Conservation (phyloP, 2,888 invertebrate species). For the Catonia carolina region DNA sequence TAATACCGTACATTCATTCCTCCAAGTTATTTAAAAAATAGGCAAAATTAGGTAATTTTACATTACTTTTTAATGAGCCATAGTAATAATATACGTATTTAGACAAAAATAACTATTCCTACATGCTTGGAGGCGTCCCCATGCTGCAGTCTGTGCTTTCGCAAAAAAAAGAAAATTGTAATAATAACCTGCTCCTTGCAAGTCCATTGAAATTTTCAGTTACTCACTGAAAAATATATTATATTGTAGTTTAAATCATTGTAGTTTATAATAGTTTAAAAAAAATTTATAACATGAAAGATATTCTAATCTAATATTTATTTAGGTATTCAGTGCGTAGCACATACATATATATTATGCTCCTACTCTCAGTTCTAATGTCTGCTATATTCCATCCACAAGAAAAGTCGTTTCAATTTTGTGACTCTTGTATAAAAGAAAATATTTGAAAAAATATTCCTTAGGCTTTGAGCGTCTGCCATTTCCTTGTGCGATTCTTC, state of each 20-base stretch:
- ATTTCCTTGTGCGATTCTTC: too few species aligned
- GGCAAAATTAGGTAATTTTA: not conserved
- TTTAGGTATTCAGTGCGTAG: too few species aligned
- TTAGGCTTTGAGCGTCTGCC: too few species aligned
- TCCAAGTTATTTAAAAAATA: not conserved
- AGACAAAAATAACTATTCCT: too few species aligned
- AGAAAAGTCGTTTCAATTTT: too few species aligned
- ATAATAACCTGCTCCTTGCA: constrained; percentile 32
- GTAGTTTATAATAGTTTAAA: not conserved
- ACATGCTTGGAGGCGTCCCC: constrained; percentile 30
- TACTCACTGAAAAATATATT: constrained; percentile 9
- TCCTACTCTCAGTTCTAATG: too few species aligned
- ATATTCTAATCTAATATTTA: too few species aligned
- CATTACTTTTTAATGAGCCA: not conserved
- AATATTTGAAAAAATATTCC: too few species aligned
- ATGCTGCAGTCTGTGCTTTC: constrained; percentile 37
- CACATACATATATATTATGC: too few species aligned
- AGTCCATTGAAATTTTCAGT: constrained; percentile 29
- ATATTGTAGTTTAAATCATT: not conserved
- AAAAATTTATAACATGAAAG: too few species aligned
- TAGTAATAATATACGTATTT: not conserved
- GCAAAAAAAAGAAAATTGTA: constrained; percentile 27
- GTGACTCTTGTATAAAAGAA: too few species aligned
- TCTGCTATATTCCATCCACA: too few species aligned
- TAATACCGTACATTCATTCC: not conserved